Base-by-base conservation (phyloP, 2,113 vertebrate species). In the Eidolon helvum region DNA sequence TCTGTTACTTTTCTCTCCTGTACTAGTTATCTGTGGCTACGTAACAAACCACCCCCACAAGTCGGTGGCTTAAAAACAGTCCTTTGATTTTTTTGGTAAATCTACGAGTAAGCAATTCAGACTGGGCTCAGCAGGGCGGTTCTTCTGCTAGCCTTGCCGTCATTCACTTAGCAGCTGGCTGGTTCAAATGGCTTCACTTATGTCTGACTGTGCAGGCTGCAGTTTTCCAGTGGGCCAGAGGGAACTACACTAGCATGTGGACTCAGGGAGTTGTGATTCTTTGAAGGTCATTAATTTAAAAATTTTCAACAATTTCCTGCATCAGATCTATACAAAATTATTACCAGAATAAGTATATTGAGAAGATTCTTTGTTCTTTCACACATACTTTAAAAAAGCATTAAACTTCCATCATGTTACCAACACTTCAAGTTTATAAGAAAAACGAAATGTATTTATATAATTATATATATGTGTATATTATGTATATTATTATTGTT, bases 341-440 rank as follows among this genome's bases (percentile, higher is more conserved):
- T 86, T 61, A 24, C 30, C 5, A 78, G 43, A 50, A 26, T 79
- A 63, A 84, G 26, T 45, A 55, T 48, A 50, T n/a, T 92, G 28
- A 59, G 38, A 65, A 86, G 18, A 79, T 79, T 83, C 35, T 90
- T 72, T 88, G 72, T 65, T 92, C 55, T 90, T 87, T 92, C 55
- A 61, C 28, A 87, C 19, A 33, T 11, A 77, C 11, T 92, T 95
- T 59, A 30, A 85, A 80, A 91, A 72, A 72, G 78, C 38, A 77
- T 53, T 89, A 82, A 35, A 28, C 48, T 85, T 87, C 48, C 71
- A 10, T 71, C 43, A 28, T 16, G 18, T 61, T 94, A 57, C 33
- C 57, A 80, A 35, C 22, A 43, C 48, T 91, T 91, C 26, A 65
- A 55, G 10, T 91, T 65, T 79, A 61, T 53, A 61, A 33, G 66